These are phyloP conservation scores for Oscheius sp. DNA, from an alignment of 2,888 invertebrate species.

Conservation along the genomic window DNA sequence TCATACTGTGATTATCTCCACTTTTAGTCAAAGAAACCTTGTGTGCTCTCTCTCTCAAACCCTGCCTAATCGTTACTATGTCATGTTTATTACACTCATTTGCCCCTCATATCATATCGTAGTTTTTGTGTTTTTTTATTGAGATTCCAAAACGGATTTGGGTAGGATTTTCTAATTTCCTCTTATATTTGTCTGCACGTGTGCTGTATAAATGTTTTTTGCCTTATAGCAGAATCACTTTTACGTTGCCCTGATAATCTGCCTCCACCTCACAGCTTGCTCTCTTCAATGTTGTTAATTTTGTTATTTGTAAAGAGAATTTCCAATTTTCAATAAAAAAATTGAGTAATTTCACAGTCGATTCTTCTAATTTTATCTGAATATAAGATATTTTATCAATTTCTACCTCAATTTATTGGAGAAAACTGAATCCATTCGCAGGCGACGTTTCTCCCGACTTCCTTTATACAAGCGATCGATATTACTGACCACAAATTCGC, in stretches of 20 bases:
- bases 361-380: background rate
- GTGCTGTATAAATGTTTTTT: background rate
- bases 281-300: background rate
- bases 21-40: background rate
- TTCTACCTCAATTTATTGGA: no score
- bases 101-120: constrained; percentile 21
- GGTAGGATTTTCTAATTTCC: constrained; percentile 26
- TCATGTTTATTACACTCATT: background rate
- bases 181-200: background rate
- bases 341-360: background rate
- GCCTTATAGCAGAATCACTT: constrained; percentile 18
- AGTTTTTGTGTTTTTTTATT: background rate
- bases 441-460: no score
- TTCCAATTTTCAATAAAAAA: constrained; percentile 1
- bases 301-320: constrained; percentile 11
- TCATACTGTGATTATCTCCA: constrained; percentile 13
- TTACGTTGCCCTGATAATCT: background rate
- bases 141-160: constrained; percentile 9
- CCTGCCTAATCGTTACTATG: background rate
- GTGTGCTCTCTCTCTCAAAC: background rate
- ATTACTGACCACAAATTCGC: background rate
- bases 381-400: no score
- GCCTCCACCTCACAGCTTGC: constrained; percentile 21
- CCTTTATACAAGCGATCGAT: background rate
- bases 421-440: no score